phyloP scores from a whole-genome alignment of 1,140 invertebrate species.

The Berghia stephanieae region DNA sequence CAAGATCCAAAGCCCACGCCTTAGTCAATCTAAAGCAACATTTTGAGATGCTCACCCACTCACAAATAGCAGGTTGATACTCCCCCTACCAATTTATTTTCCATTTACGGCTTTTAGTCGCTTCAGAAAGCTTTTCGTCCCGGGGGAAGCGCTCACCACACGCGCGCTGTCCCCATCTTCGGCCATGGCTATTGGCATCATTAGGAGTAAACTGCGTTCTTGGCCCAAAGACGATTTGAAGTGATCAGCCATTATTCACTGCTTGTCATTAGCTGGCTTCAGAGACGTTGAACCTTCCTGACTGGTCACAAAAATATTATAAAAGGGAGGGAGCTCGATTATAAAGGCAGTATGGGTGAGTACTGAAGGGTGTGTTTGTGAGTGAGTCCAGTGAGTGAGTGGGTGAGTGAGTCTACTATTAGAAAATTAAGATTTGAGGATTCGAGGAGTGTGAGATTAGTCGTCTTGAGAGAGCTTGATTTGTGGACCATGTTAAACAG shows the following conservation, averaged over 20 bases:
- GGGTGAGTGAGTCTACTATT: conserved; percentile 7
- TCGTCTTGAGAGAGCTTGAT: conserved; percentile 9
- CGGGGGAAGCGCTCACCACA: conserved; percentile 26
- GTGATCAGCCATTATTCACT: conserved; percentile 44
- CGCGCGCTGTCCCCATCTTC: conserved; percentile 19
- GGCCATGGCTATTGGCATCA: conserved; percentile 40
- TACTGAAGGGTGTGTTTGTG: neutral
- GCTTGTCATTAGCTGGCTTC: conserved; percentile 40
- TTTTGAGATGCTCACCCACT: no score
- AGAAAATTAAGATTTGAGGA: neutral
- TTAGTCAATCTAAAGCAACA: no score
- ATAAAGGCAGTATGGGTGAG: conserved; percentile 15
- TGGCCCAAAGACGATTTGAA: conserved; percentile 40
- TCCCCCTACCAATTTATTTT: conserved; percentile 43
- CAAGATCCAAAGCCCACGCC: no score
- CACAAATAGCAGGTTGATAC: no score
- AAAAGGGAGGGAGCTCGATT: conserved; percentile 29
- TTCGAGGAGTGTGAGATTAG: conserved; percentile 16
- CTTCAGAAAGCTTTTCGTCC: conserved; percentile 41
- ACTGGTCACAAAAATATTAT: conserved; percentile 33
- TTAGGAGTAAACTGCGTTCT: conserved; percentile 37
- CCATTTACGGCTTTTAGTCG: conserved; percentile 43
- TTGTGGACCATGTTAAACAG: no score
- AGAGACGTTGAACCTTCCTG: no score
- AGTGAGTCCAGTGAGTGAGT: neutral